Percentiles rank a stretch among this genome's conserved stretches.
Conservation (phyloP, 2,797 vertebrate species). For the Macroramphosus scolopax region DNA sequence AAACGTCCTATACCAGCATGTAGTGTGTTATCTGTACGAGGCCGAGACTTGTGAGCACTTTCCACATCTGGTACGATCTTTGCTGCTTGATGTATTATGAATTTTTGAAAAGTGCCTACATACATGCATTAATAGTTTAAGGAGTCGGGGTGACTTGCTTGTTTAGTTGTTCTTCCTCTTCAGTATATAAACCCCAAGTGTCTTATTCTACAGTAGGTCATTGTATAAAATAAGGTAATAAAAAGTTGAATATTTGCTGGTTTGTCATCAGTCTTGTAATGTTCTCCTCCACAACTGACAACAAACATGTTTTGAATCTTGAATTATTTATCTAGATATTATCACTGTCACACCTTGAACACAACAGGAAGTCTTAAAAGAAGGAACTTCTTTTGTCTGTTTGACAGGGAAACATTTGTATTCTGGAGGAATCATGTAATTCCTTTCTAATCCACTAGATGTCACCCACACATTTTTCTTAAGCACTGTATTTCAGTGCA, state of each 20-base stretch:
- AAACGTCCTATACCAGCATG: slow-evolving; percentile 27
- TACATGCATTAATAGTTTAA: too few species aligned
- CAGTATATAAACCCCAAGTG: slow-evolving; percentile 32
- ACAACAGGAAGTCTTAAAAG: too few species aligned
- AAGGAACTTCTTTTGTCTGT: too few species aligned
- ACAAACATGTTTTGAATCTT: too few species aligned
- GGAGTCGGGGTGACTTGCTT: neutral
- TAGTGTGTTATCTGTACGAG: slow-evolving; percentile 34
- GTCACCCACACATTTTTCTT: slow-evolving; percentile 38
- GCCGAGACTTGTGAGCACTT: slow-evolving; percentile 26
- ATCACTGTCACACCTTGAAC: too few species aligned
- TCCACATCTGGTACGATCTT: slow-evolving; percentile 33
- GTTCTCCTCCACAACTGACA: slow-evolving; percentile 1
- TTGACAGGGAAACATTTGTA: too few species aligned
- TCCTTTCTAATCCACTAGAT: slow-evolving; percentile 42
- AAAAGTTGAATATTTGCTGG: slow-evolving; percentile 36
- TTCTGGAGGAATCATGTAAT: too few species aligned
- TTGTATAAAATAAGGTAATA: slow-evolving; percentile 43
- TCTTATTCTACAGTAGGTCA: slow-evolving; percentile 30
- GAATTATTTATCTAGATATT: too few species aligned
- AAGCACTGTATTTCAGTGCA: neutral
- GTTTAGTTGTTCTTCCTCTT: slow-evolving; percentile 8
- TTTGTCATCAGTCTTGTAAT: slow-evolving; percentile 10
- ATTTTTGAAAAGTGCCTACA: slow-evolving; percentile 48
- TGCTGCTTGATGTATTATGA: slow-evolving; percentile 17